Conservation (phyloP, 2,797 vertebrate species). For the Allobates femoralis region DNA sequence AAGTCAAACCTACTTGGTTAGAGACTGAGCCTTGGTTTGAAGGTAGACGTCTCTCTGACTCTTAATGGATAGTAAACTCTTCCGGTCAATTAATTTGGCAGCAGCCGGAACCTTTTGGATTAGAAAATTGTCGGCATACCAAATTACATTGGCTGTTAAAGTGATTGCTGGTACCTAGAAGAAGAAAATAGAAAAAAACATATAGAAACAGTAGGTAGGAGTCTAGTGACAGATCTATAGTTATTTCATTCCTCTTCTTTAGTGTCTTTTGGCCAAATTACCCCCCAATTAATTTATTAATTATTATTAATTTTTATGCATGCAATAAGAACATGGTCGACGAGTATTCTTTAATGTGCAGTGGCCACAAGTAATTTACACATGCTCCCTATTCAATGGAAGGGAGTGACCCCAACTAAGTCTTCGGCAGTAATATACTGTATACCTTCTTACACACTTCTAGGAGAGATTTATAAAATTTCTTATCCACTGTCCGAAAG, state of each 20-base stretch:
- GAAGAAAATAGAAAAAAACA: neutral
- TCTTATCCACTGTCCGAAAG: conserved; percentile 95
- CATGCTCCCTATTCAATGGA: no score
- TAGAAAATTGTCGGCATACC: conserved; percentile 95
- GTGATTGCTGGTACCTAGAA: conserved; percentile 93
- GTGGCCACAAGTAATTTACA: no score
- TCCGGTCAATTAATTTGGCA: conserved; percentile 94
- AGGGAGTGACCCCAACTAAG: neutral
- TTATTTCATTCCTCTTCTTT: no score
- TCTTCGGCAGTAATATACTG: neutral
- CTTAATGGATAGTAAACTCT: conserved; percentile 86
- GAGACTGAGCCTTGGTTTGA: conserved; percentile 89
- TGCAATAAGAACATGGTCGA: no score
- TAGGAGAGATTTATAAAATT: conserved; percentile 91
- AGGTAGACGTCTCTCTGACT: conserved; percentile 87
- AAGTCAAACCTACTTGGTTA: conserved; percentile 84
- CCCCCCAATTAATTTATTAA: no score
- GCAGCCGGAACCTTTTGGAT: conserved; percentile 87
- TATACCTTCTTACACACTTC: conserved; percentile 96
- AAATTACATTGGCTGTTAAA: conserved; percentile 93
- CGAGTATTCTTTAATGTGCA: no score
- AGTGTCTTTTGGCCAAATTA: no score
- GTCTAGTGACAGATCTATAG: neutral
- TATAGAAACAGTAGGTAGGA: neutral
- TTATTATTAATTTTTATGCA: no score